Evolutionary conservation across 2,113 vertebrate genomes (phyloP).

Genomic region (Climacteris rufus): DNA sequence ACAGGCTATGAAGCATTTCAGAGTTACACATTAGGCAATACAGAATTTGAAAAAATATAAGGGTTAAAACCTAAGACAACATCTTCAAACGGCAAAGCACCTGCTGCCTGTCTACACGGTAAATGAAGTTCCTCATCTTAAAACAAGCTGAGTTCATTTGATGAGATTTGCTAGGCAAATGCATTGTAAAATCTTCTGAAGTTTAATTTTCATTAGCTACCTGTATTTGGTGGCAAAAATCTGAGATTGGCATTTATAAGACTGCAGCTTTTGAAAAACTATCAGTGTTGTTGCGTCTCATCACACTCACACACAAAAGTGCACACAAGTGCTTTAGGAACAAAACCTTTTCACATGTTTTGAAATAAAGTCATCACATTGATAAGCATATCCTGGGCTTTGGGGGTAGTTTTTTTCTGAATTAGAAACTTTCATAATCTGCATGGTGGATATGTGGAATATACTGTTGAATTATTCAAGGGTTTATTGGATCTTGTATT

Average conservation of each 20-base stretch:
- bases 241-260: background rate
- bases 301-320: background rate
- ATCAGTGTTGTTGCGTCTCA: background rate
- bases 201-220: background rate
- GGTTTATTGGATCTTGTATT: background rate
- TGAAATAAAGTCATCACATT: background rate
- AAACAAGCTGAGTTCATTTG: background rate
- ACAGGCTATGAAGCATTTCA: too few species aligned
- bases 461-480: background rate
- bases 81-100: background rate
- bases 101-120: background rate
- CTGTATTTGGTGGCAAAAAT: background rate
- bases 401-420: background rate
- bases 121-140: background rate
- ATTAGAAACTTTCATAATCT: background rate
- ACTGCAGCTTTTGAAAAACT: background rate
- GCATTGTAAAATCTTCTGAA: background rate
- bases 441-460: background rate
- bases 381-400: background rate
- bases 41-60: too few species aligned
- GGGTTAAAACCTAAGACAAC: too few species aligned
- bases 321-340: background rate
- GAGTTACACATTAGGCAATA: too few species aligned
- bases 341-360: background rate
- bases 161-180: background rate